These are phyloP conservation scores for Helleia helle DNA, from an alignment of 2,888 invertebrate genomes.

Conservation along the genomic window DNA sequence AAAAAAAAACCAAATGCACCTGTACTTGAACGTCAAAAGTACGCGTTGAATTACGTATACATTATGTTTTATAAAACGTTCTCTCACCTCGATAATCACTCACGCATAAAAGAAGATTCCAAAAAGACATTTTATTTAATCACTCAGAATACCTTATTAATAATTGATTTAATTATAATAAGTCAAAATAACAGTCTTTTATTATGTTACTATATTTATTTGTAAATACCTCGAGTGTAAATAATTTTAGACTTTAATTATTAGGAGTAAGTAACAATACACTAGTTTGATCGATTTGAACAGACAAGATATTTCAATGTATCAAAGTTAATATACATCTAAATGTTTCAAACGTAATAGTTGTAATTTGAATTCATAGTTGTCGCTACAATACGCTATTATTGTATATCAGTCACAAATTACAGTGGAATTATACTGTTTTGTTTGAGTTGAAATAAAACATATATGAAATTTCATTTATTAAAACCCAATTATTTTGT, in stretches of 20 bases:
- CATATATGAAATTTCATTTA: background rate
- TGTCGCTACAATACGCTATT: background rate
- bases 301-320: background rate
- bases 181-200: constrained; percentile 8
- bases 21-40: too few species aligned
- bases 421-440: constrained; percentile 7
- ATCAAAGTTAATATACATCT: constrained; percentile 2
- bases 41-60: too few species aligned
- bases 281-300: constrained; percentile 2
- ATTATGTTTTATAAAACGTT: too few species aligned
- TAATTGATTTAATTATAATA: constrained; percentile 2
- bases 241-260: constrained; percentile 9
- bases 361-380: background rate
- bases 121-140: background rate
- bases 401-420: constrained; percentile 3
- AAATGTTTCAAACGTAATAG: constrained; percentile 5
- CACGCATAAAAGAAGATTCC: background rate
- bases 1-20: too few species aligned
- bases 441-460: constrained; percentile 1
- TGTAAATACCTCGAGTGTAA: constrained; percentile 12
- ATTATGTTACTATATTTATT: constrained; percentile 8
- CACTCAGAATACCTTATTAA: background rate
- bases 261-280: constrained; percentile 5
- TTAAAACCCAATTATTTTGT: background rate
- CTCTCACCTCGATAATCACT: background rate